Percentiles rank a stretch among this genome's conserved stretches.
Evolutionary conservation across 1,140 invertebrate genomes (phyloP).

Genomic region (Penaeus japonicus): DNA sequence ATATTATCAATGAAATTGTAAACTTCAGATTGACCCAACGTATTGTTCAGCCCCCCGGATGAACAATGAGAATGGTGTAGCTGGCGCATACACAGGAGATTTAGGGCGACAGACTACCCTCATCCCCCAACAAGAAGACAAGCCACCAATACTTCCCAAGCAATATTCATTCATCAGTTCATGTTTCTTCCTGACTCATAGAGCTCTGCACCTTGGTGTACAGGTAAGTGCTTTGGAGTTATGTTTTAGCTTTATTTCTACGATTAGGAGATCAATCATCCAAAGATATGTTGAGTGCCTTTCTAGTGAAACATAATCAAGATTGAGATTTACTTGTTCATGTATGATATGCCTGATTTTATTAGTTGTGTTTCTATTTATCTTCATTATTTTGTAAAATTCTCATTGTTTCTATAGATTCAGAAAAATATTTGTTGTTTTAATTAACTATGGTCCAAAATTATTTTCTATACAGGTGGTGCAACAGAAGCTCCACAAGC

Average conservation of each 20-base stretch:
- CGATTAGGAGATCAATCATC: slow-evolving; percentile 69
- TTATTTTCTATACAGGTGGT: slow-evolving; percentile 14
- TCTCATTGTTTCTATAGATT: neutral
- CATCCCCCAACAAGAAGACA: slow-evolving; percentile 70
- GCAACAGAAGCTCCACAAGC: slow-evolving; percentile 59
- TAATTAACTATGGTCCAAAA: slow-evolving; percentile 57
- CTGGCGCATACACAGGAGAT: slow-evolving; percentile 73
- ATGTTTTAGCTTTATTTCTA: slow-evolving; percentile 11
- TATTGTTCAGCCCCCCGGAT: slow-evolving; percentile 73
- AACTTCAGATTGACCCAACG: slow-evolving; percentile 76
- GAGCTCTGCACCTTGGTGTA: slow-evolving; percentile 83
- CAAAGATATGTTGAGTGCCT: slow-evolving; percentile 29
- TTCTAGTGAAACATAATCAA: too few species aligned
- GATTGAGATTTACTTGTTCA: neutral
- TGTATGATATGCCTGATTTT: neutral
- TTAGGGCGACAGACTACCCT: slow-evolving; percentile 80
- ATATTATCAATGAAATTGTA: neutral
- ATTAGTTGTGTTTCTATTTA: neutral
- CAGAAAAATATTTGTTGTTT: slow-evolving; percentile 17
- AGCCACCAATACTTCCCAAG: slow-evolving; percentile 68
- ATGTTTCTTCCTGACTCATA: slow-evolving; percentile 89
- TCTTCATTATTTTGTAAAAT: neutral
- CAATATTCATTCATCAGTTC: slow-evolving; percentile 83
- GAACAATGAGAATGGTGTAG: slow-evolving; percentile 61
- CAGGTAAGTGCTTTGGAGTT: slow-evolving; percentile 69